Conservation (phyloP, 2,888 invertebrate genomes). For the Pilophorus perplexus region DNA sequence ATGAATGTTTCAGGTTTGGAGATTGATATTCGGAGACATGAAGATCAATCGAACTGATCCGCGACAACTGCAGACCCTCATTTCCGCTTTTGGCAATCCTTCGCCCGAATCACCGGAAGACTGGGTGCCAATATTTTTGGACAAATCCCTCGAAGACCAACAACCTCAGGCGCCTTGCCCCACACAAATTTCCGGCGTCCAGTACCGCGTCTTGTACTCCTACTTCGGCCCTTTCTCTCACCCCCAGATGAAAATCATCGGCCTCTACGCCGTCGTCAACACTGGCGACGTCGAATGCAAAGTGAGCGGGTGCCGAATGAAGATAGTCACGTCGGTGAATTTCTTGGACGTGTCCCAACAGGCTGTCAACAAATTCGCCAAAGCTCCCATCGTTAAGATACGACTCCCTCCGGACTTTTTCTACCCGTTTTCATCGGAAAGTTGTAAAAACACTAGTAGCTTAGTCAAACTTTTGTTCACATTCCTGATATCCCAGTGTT, state of each 20-base stretch:
- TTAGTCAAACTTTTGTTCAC: too few relatives aligned
- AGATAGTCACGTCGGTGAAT: conserved; percentile 32
- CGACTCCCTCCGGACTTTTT: conserved; percentile 71
- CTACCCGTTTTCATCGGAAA: conserved; percentile 59
- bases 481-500: too few relatives aligned
- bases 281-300: conserved; percentile 23
- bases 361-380: conserved; percentile 51
- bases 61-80: conserved; percentile 19
- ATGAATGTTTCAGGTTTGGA: conserved; percentile 30
- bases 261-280: conserved; percentile 48
- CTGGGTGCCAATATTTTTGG: conserved; percentile 57
- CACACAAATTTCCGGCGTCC: conserved; percentile 52
- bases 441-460: too few relatives aligned
- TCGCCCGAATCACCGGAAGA: conserved; percentile 52
- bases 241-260: conserved; percentile 56
- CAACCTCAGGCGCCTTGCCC: conserved; percentile 50
- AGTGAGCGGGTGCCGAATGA: conserved; percentile 6
- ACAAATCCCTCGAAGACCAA: conserved; percentile 42
- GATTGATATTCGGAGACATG: conserved; percentile 30
- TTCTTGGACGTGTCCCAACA: conserved; percentile 42
- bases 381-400: conserved; percentile 64
- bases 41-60: conserved; percentile 27
- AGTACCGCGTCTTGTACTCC: conserved; percentile 56
- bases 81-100: conserved; percentile 56
- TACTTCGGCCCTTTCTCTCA: conserved; percentile 54